Base-by-base conservation (phyloP, 2,113 vertebrate genomes). In the Lepus europaeus region DNA sequence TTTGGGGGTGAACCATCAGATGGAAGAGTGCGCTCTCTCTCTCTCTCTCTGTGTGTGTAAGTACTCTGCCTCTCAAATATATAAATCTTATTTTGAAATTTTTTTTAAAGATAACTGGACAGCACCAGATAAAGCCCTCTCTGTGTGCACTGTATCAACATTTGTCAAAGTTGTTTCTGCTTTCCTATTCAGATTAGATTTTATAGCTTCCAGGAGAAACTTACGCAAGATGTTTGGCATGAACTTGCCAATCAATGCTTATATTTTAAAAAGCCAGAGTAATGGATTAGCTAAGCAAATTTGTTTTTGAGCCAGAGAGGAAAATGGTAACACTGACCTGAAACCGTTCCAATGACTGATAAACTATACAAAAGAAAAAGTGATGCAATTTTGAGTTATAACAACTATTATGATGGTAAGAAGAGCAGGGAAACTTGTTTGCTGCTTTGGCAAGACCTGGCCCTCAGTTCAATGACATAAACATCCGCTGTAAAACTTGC, bases 201-300 rank as follows among this genome's bases (percentile, higher is more conserved):
- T 85, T 10, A 94, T 14, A 89, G 64, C 49, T 87, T 95, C 93
- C 90, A 92, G 74, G 49, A 94, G 85, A 94, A 91, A 77, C 36
- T 94, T 83, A 73, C 0, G 5, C 70, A 94, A 94, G 66, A 76
- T 66, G 20, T 72, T 92, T 94, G 90, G 64, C 78, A 85, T 45
- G 19, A 76, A 61, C 68, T 86, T 69, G 33, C 85, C 81, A 88
- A 90, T 70, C 74, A 53, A 79, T 86, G 81, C 85, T 88, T 90
- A 72, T 63, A 79, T 86, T 92, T 96, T 96, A 78, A 94, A 45
- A 94, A 95, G 88, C 22, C 89, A 90, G 51, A 69, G 69, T 78
- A 49, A 53, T 83, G 59, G 70, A 61, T 86, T 96, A 85, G 69
- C 64, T 96, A 91, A 81, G 77, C 33, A 78, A 78, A 68, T 84